Evolutionary conservation across 1,140 invertebrate genomes (phyloP).

Genomic region (Lordiphosa clarofinis): DNA sequence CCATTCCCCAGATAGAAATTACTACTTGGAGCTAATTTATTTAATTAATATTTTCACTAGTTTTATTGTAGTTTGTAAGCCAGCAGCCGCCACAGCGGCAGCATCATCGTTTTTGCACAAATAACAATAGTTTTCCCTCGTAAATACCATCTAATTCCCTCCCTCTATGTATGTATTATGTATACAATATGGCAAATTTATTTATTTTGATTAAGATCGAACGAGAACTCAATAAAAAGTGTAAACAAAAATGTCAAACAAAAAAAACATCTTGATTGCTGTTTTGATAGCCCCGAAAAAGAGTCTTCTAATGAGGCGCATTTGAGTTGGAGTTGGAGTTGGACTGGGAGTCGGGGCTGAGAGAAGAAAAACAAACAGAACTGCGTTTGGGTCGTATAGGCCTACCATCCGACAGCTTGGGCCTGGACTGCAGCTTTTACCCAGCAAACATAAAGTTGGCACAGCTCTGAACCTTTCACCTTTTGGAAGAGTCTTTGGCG

Average conservation of each 20-base stretch:
- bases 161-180: constrained; percentile 4
- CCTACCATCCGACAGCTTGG: constrained; percentile 23
- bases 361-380: constrained; percentile 34
- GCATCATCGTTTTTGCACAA: constrained; percentile 65
- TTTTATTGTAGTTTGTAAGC: constrained; percentile 40
- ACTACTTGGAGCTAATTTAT: constrained; percentile 64
- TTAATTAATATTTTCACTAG: constrained; percentile 76
- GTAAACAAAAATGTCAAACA: constrained; percentile 49
- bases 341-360: constrained; percentile 1
- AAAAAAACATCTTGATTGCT: constrained; percentile 54
- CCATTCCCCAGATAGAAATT: constrained; percentile 72
- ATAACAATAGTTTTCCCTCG: constrained; percentile 53
- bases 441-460: too few species aligned
- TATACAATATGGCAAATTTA: constrained; percentile 54
- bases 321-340: constrained; percentile 29
- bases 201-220: constrained; percentile 69
- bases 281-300: constrained; percentile 65
- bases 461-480: constrained; percentile 1
- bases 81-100: constrained; percentile 1
- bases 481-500: constrained; percentile 27
- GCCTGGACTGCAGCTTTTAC: too few species aligned
- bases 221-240: constrained; percentile 71
- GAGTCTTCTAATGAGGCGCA: constrained; percentile 37
- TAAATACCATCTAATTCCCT: constrained; percentile 18
- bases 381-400: constrained; percentile 10